Base-by-base conservation (phyloP, 2,797 vertebrate genomes). In the Syngnathus rostellatus region DNA sequence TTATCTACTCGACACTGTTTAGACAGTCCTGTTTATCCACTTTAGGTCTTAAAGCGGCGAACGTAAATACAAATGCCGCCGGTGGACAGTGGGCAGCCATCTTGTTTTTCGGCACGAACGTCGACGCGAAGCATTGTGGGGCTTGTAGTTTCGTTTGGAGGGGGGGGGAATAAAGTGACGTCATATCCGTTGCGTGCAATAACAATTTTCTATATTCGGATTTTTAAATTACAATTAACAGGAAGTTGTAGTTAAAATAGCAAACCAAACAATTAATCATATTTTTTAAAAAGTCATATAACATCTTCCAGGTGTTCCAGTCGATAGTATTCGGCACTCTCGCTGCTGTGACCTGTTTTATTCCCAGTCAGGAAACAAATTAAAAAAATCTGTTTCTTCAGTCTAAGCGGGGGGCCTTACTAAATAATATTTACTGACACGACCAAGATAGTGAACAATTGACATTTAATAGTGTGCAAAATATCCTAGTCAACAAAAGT, bases 61-160 rank as follows among this genome's bases (percentile, higher is more conserved):
- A 62, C 62, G 79, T 89, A 89, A 87, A 90, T 89, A 89, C 67
- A 85, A 78, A 77, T 69, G 74, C 76, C 84, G 65, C 75, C 76
- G 77, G 74, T 70, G 80, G 66, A 86, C 85, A 80, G 89, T 79
- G 63, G 45, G 90, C 88, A 76, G 91, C 92, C 92, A 93, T 93
- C 81, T 90, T 89, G 60, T 84, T 64, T 75, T 77, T 72, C 71
- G 68, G 65, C 45, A 61, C 25, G 70, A 78, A 51, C 45, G 21
- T 10, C 19, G 8, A 1, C 72, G 11, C 51, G 76, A 38, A 83
- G 90, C 82, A 89, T 85, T 84, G 9, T 89, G 89, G 90, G 66
- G 78, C 39, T 83, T 88, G 89, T 85, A 87, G 87, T 86, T 8
- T 63, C 2, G n/a, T 25, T 5, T 17, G 25, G 25, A n/a, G 23